These are phyloP conservation scores for Trachymyrmex septentrionalis DNA, from an alignment of 1,140 invertebrate genomes.

Conservation along the genomic window DNA sequence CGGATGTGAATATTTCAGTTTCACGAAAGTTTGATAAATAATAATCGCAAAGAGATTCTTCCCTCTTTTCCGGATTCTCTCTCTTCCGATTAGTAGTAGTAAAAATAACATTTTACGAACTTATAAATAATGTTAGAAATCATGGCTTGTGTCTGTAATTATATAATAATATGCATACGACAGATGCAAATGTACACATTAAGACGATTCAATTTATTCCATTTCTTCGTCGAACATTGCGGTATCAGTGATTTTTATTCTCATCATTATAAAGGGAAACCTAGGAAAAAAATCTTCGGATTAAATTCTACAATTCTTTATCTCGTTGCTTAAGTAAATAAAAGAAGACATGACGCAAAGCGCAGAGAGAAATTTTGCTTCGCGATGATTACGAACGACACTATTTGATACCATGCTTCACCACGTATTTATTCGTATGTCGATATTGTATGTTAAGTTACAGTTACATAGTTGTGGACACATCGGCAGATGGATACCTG, in stretches of 20 bases:
- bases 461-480: conserved; percentile 66
- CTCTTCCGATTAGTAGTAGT: conserved; percentile 65
- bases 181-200: conserved; percentile 66
- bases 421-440: conserved; percentile 35
- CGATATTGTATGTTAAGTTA: conserved; percentile 69
- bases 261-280: background rate
- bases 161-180: conserved; percentile 66
- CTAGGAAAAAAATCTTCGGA: background rate
- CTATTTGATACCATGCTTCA: conserved; percentile 15
- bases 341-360: conserved; percentile 1
- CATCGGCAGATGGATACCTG: conserved; percentile 39
- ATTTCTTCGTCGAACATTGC: conserved; percentile 3
- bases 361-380: background rate
- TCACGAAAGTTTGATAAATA: conserved; percentile 78
- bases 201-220: conserved; percentile 2
- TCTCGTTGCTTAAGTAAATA: background rate
- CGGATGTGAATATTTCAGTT: conserved; percentile 78
- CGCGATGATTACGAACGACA: background rate
- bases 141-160: conserved; percentile 71
- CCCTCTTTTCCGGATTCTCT: conserved; percentile 57
- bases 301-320: background rate
- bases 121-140: conserved; percentile 78
- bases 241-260: background rate
- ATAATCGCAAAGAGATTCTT: conserved; percentile 70
- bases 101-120: conserved; percentile 72